phyloP scores from a whole-genome alignment of 53 echinoderm and acorn worm species.

The Zoroaster sp. region DNA sequence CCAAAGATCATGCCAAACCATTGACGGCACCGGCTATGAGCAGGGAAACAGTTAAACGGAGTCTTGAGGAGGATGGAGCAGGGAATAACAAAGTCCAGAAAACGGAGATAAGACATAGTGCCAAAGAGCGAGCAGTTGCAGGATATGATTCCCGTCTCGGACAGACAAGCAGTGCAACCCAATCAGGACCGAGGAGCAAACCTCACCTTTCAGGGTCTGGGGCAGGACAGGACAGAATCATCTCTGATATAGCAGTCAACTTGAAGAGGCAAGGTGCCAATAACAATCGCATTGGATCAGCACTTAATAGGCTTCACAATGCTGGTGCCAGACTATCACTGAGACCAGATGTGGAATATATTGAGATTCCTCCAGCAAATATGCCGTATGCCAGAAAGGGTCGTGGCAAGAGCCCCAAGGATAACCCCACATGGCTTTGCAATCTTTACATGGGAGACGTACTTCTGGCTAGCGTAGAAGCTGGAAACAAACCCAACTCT shows the following conservation, averaged over 20 bases:
- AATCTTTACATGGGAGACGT: constrained; percentile 36
- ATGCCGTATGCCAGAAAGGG: not conserved
- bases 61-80: not conserved
- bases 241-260: not conserved
- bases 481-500: constrained; percentile 1
- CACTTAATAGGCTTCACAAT: constrained; percentile 8
- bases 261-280: not conserved
- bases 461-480: constrained; percentile 13
- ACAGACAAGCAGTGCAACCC: too few species aligned
- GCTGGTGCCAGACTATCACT: not conserved
- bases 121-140: not conserved
- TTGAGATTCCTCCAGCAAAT: not conserved
- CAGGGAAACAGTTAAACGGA: not conserved
- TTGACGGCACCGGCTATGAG: not conserved
- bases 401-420: not conserved
- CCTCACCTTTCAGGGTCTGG: too few species aligned
- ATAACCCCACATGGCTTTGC: constrained; percentile 25
- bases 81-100: not conserved
- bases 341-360: not conserved
- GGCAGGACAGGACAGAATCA: not conserved
- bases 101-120: not conserved
- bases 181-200: too few species aligned
- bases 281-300: not conserved
- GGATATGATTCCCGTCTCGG: not conserved
- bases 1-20: not conserved